Base-by-base conservation (phyloP, 2,888 invertebrate species). In the Crioceris asparagi region DNA sequence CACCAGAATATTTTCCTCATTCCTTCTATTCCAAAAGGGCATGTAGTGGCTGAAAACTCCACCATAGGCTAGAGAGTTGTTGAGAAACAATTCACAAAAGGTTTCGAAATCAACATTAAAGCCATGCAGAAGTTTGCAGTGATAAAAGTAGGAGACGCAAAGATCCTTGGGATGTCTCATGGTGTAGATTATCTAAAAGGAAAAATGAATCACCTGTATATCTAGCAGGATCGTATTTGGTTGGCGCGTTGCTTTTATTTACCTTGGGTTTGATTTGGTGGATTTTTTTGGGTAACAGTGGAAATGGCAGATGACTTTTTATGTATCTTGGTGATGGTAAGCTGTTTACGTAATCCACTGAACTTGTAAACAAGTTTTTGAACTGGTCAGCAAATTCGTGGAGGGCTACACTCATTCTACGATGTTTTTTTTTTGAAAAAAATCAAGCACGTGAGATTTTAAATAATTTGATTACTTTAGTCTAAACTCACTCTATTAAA, bases 121-220 rank as follows among this genome's bases (percentile, higher is more conserved):
- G 39, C 74, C 74, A 49, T 87, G 83, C 25, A 86, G 70, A 36
- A 83, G 65, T 39, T 71, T 74, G 57, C 79, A 86, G 61, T 90
- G 86, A 61, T 87, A 80, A 60, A 82, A 92, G 56, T 81, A 90
- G 0, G 92, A 92, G 0, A 92, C 86, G 43, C 82, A 83, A 54
- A 84, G 77, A 59, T 93, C 93, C 61, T 91, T 91, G 0, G 92
- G 88, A 65, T 93, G 88, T 32, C 93, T 75, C 0, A 84, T 76
- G 1, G 86, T 79, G 61, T 92, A 93, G 43, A 93, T 77, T 14
- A 90, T 77, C 84, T 88, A 57, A 31, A 51, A 55, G 29, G 36
- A 29, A 32, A 37, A 32, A 18, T 14, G 14, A 7, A 19, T 17
- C 12, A 23, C 5, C 26, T 34, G 27, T 15, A 12, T 11, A n/a